A percentile compares a stretch with the other conserved stretches of the same genome.
These are phyloP conservation scores for Gallinago media DNA, from an alignment of 2,113 vertebrate genomes.

Conservation along the genomic window DNA sequence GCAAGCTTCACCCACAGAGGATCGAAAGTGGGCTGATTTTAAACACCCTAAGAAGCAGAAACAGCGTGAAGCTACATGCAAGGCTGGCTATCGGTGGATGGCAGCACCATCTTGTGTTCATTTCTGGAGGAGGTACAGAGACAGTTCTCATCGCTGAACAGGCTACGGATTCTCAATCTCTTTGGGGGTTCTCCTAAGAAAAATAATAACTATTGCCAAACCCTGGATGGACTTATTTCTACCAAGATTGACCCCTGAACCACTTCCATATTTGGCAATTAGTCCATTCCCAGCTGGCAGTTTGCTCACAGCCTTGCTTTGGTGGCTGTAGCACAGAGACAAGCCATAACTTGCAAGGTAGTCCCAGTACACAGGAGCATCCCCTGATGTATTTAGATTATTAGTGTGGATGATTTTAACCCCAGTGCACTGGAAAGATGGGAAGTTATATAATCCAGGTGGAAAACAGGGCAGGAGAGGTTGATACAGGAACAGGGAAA, in stretches of 20 bases:
- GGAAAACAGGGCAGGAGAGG: neutral
- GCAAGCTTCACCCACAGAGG: neutral
- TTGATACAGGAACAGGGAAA: neutral
- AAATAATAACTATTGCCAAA: neutral
- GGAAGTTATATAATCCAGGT: neutral
- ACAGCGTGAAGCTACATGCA: neutral
- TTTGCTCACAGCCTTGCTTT: neutral
- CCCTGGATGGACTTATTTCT: neutral
- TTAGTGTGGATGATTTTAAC: neutral
- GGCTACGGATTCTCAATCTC: neutral
- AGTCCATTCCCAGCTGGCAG: neutral
- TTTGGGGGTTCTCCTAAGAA: neutral
- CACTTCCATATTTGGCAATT: neutral
- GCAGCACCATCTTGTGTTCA: slow-evolving; percentile 61
- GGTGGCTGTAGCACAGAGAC: neutral
- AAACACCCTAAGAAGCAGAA: neutral
- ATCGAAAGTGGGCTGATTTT: neutral
- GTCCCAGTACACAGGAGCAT: neutral
- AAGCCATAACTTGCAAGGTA: neutral
- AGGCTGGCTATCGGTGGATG: neutral
- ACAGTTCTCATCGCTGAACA: neutral
- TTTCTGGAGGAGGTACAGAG: neutral
- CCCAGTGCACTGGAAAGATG: neutral
- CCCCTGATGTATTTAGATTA: neutral
- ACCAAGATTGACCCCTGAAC: neutral